A percentile compares a stretch with the other conserved stretches of the same genome.
phyloP scores from a whole-genome alignment of 2,888 invertebrate species.

The Hedya salicella region DNA sequence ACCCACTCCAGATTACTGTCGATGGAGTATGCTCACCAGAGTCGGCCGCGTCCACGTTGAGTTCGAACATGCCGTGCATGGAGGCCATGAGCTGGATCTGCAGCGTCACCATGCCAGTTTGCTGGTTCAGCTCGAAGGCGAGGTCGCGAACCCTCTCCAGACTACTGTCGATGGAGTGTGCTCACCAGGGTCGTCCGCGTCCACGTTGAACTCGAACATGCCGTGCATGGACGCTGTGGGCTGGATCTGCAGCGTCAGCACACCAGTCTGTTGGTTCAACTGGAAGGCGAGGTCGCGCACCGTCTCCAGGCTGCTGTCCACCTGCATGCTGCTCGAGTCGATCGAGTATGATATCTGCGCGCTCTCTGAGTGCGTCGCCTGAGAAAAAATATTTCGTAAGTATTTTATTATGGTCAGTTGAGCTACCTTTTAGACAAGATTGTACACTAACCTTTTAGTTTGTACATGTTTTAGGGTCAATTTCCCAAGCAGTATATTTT shows the following conservation, averaged over 20 bases:
- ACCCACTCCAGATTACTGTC: slow-evolving; percentile 73
- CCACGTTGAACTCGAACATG: slow-evolving; percentile 84
- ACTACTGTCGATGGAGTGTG: too few species aligned
- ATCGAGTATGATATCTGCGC: slow-evolving; percentile 73
- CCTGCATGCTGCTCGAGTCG: slow-evolving; percentile 64
- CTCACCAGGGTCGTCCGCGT: slow-evolving; percentile 81
- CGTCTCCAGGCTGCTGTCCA: slow-evolving; percentile 71
- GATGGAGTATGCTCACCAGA: too few species aligned
- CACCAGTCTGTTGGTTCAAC: slow-evolving; percentile 72
- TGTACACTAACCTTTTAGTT: too few species aligned
- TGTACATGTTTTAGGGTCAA: too few species aligned
- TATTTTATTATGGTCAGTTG: too few species aligned
- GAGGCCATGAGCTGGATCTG: slow-evolving; percentile 79
- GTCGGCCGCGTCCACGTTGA: slow-evolving; percentile 83
- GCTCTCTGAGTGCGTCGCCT: slow-evolving; percentile 86
- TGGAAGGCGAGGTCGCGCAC: slow-evolving; percentile 71
- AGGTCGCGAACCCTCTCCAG: slow-evolving; percentile 66
- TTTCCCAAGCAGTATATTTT: too few species aligned
- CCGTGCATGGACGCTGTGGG: slow-evolving; percentile 85
- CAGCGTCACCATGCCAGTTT: slow-evolving; percentile 77
- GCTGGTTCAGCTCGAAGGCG: slow-evolving; percentile 71
- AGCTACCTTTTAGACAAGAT: too few species aligned
- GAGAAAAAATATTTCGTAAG: slow-evolving; percentile 8
- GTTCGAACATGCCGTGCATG: slow-evolving; percentile 87
- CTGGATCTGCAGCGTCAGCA: slow-evolving; percentile 78